Evolutionary conservation across 2,797 vertebrate genomes (phyloP).

Genomic region (Dermochelys coriacea): DNA sequence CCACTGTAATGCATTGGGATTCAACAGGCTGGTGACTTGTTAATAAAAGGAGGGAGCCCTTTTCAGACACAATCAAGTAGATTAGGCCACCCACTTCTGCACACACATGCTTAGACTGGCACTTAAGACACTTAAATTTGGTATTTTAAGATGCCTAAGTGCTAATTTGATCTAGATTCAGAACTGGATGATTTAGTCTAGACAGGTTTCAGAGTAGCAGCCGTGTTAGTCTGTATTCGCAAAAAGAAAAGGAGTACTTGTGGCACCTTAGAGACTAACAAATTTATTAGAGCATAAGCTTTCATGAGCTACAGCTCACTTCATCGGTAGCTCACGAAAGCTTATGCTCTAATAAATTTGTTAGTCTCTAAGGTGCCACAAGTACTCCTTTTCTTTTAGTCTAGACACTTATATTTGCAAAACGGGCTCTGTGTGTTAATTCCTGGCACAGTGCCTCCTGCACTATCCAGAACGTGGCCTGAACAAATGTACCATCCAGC

Average conservation of each 20-base stretch:
- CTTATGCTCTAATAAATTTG: too few relatives aligned
- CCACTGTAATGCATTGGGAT: conserved; percentile 37
- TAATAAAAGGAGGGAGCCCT: neutral
- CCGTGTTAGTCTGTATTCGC: too few relatives aligned
- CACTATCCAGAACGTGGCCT: neutral
- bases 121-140: conserved; percentile 63
- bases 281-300: too few relatives aligned
- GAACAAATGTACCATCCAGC: rapidly evolving
- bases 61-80: neutral
- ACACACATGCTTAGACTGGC: conserved; percentile 61
- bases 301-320: too few relatives aligned
- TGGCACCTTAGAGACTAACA: too few relatives aligned
- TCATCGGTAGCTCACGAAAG: too few relatives aligned
- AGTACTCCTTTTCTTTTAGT: too few relatives aligned
- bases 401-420: neutral
- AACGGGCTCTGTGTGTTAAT: neutral
- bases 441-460: rapidly evolving
- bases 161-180: conserved; percentile 59
- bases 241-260: too few relatives aligned
- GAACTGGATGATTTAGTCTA: neutral
- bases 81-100: conserved; percentile 61
- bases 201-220: too few relatives aligned
- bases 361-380: too few relatives aligned
- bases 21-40: conserved; percentile 55
- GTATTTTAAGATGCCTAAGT: conserved; percentile 59